Conservation (phyloP, 2,797 vertebrate genomes). For the Crocodylus rhombifer region DNA sequence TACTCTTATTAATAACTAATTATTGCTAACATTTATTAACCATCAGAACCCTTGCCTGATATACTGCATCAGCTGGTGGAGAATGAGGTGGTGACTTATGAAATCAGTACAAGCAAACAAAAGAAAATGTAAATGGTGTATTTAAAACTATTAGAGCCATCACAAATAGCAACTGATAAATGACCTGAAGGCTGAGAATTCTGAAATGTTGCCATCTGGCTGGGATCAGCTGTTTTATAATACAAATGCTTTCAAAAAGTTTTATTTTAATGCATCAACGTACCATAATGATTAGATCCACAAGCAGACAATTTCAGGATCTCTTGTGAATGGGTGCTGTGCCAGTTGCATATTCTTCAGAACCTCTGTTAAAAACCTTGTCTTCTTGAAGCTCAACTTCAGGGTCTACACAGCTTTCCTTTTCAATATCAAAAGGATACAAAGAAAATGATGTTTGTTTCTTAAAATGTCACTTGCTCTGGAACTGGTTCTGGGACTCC, state of each 20-base stretch:
- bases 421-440: too few relatives aligned
- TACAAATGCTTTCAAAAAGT: background rate
- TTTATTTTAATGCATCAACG: background rate
- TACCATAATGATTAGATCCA: background rate
- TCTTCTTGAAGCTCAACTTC: too few relatives aligned
- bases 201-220: rapidly evolving
- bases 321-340: background rate
- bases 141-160: background rate
- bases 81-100: background rate
- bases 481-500: background rate
- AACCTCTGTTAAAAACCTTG: background rate
- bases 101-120: background rate
- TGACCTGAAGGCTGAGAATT: background rate
- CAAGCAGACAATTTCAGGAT: background rate
- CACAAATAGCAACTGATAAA: background rate
- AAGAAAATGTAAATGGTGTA: background rate
- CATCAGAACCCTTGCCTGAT: background rate
- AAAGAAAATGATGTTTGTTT: background rate
- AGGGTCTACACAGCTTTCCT: too few relatives aligned
- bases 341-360: background rate
- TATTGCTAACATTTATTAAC: background rate
- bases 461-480: background rate
- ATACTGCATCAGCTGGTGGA: background rate
- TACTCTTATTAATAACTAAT: too few relatives aligned
- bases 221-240: background rate